Percentiles rank a stretch among this genome's conserved stretches.
Conservation (phyloP, 2,113 vertebrate species). For the Pseudorasbora parva region DNA sequence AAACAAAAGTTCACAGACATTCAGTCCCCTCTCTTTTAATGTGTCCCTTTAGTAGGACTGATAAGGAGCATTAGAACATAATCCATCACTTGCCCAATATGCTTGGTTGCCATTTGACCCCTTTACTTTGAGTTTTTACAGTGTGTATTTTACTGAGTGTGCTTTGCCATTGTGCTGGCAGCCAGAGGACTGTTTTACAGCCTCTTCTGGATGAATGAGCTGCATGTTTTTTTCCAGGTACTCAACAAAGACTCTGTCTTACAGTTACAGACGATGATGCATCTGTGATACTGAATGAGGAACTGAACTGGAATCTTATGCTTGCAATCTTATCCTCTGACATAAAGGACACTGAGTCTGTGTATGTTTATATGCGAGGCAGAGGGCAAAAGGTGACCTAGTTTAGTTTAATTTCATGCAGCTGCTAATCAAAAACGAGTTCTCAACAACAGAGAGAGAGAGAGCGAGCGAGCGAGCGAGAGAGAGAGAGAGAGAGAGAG, state of each 20-base stretch:
- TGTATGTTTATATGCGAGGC: background rate
- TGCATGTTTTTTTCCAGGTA: constrained; percentile 33
- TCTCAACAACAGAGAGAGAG: constrained; percentile 38
- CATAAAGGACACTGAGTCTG: background rate
- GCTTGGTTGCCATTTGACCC: background rate
- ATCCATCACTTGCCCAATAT: background rate
- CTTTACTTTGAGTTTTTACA: constrained; percentile 6
- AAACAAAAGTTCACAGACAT: background rate
- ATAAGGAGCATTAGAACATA: background rate
- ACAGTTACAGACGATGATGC: constrained; percentile 10
- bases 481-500: too few relatives aligned
- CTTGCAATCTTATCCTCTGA: background rate
- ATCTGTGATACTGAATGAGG: background rate
- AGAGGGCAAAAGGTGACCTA: background rate
- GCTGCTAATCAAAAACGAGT: constrained; percentile 54
- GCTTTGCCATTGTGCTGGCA: background rate
- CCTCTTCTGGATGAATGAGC: constrained; percentile 35
- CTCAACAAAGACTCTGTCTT: background rate
- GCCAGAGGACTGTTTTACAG: background rate
- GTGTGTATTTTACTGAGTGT: constrained; percentile 13
- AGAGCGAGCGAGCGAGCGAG: too few relatives aligned
- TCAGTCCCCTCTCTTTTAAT: background rate
- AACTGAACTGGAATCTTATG: constrained; percentile 9
- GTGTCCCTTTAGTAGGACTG: background rate
- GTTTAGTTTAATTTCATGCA: constrained; percentile 28